A percentile compares a stretch with the other conserved stretches of the same genome.
phyloP scores from a whole-genome alignment of 2,113 vertebrate species.

The Pterocles gutturalis region DNA sequence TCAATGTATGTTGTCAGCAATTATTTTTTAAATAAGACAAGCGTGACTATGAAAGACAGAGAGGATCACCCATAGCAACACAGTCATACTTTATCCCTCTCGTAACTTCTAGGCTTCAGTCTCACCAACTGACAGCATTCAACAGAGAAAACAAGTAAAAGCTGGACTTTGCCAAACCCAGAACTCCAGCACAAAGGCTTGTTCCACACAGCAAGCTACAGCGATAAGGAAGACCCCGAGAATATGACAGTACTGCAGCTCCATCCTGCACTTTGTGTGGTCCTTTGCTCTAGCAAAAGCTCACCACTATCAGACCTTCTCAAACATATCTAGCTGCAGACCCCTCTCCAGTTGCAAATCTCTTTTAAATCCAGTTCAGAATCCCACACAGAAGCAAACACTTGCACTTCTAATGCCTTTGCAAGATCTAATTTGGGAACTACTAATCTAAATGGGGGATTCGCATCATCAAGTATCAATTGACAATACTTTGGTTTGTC shows the following conservation, averaged over 20 bases:
- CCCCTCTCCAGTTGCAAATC: background rate
- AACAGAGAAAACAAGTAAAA: background rate
- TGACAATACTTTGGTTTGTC: background rate
- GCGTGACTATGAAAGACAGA: background rate
- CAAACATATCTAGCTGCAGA: background rate
- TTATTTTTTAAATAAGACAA: background rate
- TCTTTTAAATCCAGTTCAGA: background rate
- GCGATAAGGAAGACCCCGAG: background rate
- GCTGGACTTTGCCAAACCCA: background rate
- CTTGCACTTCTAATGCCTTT: background rate
- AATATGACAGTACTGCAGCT: background rate
- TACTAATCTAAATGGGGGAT: background rate
- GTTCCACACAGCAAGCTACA: fast-evolving
- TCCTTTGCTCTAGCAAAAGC: background rate
- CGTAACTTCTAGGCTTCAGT: background rate
- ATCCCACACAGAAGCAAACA: background rate
- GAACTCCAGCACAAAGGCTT: background rate
- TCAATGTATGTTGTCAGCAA: background rate
- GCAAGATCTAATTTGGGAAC: background rate
- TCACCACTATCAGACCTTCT: background rate
- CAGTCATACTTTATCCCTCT: background rate
- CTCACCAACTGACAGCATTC: background rate
- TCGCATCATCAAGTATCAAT: background rate
- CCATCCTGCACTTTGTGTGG: background rate
- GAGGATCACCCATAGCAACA: background rate